Conservation (phyloP, 2,113 vertebrate species). For the Sarotherodon lohbergeri region DNA sequence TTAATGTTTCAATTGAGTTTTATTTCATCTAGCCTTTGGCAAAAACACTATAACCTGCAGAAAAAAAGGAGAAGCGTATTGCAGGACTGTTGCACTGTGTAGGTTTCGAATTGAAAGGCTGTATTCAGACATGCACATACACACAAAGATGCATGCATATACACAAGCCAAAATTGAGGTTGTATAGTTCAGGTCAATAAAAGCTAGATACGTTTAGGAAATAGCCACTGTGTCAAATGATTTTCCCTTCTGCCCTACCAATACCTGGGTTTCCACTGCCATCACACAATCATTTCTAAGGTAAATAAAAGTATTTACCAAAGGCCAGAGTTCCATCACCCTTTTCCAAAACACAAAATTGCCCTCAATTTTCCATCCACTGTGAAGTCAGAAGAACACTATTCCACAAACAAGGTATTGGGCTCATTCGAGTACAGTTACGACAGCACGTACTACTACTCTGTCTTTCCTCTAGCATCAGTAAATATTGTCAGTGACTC, state of each 20-base stretch:
- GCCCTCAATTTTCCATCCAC: neutral
- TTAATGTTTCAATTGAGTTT: neutral
- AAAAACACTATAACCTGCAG: neutral
- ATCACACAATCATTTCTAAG: constrained; percentile 6
- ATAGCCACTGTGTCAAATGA: neutral
- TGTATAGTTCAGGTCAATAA: neutral
- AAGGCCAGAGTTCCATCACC: constrained; percentile 1
- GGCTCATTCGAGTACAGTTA: neutral
- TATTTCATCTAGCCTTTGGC: neutral
- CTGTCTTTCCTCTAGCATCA: neutral
- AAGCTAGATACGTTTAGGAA: neutral
- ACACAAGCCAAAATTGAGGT: neutral
- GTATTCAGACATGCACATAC: neutral
- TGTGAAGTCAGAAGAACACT: neutral
- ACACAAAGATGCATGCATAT: neutral
- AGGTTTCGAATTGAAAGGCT: neutral
- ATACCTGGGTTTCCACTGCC: neutral
- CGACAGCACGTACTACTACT: neutral
- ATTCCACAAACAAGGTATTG: neutral
- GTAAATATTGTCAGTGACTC: neutral
- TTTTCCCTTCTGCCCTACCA: neutral
- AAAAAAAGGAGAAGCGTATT: neutral
- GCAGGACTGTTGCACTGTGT: neutral
- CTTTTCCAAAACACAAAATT: neutral
- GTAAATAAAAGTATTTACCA: constrained; percentile 17